These are phyloP conservation scores for Boleophthalmus pectinirostris DNA, from an alignment of 2,113 vertebrate species.

Conservation along the genomic window DNA sequence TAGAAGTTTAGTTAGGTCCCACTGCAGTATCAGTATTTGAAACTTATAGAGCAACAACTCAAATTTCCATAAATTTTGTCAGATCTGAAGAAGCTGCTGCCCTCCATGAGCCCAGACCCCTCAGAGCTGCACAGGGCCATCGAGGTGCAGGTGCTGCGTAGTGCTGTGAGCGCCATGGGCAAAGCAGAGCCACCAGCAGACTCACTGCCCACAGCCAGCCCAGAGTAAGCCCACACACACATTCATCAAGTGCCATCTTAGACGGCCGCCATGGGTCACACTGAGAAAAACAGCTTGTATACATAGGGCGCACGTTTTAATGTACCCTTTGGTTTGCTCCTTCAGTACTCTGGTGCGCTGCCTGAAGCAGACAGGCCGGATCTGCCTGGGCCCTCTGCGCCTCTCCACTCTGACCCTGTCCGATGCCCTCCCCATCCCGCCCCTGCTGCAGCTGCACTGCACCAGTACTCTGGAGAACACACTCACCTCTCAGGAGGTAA, in stretches of 20 bases:
- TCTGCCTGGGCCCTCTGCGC: constrained; percentile 89
- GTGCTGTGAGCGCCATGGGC: constrained; percentile 85
- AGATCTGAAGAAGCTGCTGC: constrained; percentile 97
- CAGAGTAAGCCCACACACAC: constrained; percentile 82
- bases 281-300: neutral
- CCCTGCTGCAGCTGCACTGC: constrained; percentile 91
- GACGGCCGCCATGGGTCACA: neutral
- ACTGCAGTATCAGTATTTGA: no score
- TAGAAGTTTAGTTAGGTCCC: no score
- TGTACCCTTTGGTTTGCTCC: neutral
- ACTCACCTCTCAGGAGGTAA: constrained; percentile 80
- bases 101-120: constrained; percentile 93
- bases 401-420: constrained; percentile 90
- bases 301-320: neutral
- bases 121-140: constrained; percentile 95
- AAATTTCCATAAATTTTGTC: constrained; percentile 18
- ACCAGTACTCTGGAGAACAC: constrained; percentile 88
- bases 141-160: constrained; percentile 94
- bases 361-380: constrained; percentile 91
- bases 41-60: no score
- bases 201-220: constrained; percentile 81
- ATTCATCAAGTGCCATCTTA: neutral
- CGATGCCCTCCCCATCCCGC: constrained; percentile 85
- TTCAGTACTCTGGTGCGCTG: constrained; percentile 83
- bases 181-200: constrained; percentile 85